Evolutionary conservation across 2,113 vertebrate species (phyloP).

Genomic region (Cryptotis parvus): DNA sequence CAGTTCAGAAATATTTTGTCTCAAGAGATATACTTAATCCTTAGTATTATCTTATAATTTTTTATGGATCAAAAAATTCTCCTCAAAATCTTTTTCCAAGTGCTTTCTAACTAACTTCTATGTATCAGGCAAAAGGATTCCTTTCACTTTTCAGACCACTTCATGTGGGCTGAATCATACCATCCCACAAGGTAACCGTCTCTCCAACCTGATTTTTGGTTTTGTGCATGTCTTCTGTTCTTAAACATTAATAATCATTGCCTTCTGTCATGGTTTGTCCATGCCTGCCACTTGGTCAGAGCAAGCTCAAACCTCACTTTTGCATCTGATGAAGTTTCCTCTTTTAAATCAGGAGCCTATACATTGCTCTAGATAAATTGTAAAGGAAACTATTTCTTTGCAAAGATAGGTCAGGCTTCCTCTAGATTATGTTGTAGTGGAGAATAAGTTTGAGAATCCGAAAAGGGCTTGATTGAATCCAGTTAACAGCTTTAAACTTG

Average conservation of each 20-base stretch:
- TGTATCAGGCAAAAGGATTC: no score
- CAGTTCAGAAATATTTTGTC: not conserved
- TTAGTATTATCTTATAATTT: no score
- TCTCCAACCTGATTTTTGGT: not conserved
- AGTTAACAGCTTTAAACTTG: not conserved
- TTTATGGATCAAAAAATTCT: no score
- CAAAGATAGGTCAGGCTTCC: not conserved
- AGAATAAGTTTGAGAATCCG: not conserved
- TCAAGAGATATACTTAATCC: no score
- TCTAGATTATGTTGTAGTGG: not conserved
- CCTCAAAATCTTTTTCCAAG: no score
- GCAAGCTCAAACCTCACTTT: not conserved
- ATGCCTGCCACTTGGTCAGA: not conserved
- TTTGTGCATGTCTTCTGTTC: not conserved
- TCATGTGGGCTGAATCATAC: not conserved
- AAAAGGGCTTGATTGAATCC: not conserved
- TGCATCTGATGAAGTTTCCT: not conserved
- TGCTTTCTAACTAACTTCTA: no score
- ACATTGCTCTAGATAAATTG: not conserved
- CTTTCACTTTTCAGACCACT: no score
- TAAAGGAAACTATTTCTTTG: not conserved
- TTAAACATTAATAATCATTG: no score
- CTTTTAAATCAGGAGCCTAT: not conserved
- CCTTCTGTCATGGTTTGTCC: not conserved
- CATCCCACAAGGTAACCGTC: not conserved